phyloP scores from a whole-genome alignment of 2,888 invertebrate genomes.

The Cantharis lateralis region DNA sequence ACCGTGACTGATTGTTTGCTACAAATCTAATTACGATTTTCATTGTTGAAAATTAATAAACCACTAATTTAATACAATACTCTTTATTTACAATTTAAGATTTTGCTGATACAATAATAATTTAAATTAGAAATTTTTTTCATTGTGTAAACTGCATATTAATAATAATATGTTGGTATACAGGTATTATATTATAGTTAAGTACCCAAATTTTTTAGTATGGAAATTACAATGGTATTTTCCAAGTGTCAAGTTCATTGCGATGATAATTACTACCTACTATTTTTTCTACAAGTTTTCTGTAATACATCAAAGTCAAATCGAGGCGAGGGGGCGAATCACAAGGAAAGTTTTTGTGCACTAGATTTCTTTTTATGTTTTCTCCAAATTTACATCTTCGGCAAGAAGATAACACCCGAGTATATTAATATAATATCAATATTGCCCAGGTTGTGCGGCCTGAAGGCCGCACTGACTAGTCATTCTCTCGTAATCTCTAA shows the following conservation, averaged over 20 bases:
- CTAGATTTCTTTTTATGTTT: too few species aligned
- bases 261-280: background rate
- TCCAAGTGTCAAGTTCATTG: background rate
- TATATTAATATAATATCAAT: too few species aligned
- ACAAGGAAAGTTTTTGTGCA: too few species aligned
- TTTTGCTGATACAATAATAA: background rate
- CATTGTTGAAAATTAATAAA: background rate
- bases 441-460: too few species aligned
- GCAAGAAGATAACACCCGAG: too few species aligned
- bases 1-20: conserved; percentile 10
- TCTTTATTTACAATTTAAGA: background rate
- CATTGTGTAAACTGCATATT: background rate
- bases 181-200: background rate
- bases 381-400: too few species aligned
- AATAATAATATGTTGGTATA: too few species aligned
- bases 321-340: too few species aligned
- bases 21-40: background rate
- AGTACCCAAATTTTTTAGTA: background rate
- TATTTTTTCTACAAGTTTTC: background rate
- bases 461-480: too few species aligned
- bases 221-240: background rate
- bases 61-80: background rate
- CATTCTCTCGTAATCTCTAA: too few species aligned
- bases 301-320: background rate
- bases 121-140: background rate